These are phyloP conservation scores for Tetanocera ferruginea DNA, from an alignment of 2,888 invertebrate genomes.

Conservation along the genomic window DNA sequence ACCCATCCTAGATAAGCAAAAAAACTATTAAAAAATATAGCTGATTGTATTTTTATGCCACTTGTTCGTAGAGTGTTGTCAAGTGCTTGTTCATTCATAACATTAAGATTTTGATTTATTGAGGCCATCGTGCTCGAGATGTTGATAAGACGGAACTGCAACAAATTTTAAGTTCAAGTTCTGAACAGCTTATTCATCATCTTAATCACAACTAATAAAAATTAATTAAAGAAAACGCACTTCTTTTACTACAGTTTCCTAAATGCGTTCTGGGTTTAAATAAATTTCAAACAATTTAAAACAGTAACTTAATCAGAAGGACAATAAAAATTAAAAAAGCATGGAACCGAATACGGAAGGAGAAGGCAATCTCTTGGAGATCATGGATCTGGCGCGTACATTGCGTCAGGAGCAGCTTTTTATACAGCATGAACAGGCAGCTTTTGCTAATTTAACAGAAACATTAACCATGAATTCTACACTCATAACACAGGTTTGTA, in stretches of 20 bases:
- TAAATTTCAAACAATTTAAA: background rate
- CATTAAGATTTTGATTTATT: no score
- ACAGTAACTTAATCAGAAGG: background rate
- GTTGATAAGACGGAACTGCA: background rate
- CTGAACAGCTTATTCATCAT: background rate
- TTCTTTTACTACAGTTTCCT: background rate
- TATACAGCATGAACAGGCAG: conserved; percentile 86
- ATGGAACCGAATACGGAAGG: conserved; percentile 68
- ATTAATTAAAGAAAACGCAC: background rate
- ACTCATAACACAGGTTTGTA: conserved; percentile 70
- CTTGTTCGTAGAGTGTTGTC: no score
- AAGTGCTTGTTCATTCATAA: no score
- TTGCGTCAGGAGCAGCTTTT: conserved; percentile 82
- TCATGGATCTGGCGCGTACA: conserved; percentile 70
- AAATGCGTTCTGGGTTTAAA: background rate
- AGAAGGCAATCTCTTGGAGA: conserved; percentile 68
- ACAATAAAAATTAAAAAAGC: conserved; percentile 16
- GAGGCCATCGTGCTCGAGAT: no score
- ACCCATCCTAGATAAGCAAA: no score
- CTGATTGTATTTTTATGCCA: no score
- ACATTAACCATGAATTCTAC: conserved; percentile 75
- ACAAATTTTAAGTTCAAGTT: conserved; percentile 9
- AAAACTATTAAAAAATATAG: no score
- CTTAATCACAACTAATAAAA: no score
- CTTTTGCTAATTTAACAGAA: conserved; percentile 83